A percentile compares a stretch with the other conserved stretches of the same genome.
These are phyloP conservation scores for Liposcelis brunnea DNA, from an alignment of 2,888 invertebrate genomes.

Conservation along the genomic window DNA sequence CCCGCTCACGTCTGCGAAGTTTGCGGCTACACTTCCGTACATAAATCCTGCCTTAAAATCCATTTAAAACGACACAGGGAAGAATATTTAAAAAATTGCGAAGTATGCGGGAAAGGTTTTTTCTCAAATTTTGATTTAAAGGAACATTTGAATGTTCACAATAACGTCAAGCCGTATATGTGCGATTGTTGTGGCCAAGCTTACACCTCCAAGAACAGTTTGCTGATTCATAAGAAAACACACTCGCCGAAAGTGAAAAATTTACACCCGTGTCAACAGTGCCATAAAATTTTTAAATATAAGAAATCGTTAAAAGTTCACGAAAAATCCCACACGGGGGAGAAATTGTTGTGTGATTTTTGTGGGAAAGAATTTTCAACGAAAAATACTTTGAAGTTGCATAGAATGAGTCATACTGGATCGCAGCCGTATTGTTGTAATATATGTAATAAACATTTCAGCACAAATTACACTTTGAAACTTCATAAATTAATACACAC, in stretches of 20 bases:
- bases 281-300: conserved; percentile 20
- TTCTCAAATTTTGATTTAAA: conserved; percentile 26
- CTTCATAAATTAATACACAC: too few species aligned
- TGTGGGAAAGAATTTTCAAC: conserved; percentile 23
- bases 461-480: too few species aligned
- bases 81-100: conserved; percentile 27
- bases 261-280: conserved; percentile 20
- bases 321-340: conserved; percentile 17
- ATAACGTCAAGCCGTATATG: conserved; percentile 18
- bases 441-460: conserved; percentile 13
- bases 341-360: conserved; percentile 23
- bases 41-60: conserved; percentile 28
- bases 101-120: conserved; percentile 25
- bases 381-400: conserved; percentile 17
- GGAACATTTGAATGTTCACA: conserved; percentile 36
- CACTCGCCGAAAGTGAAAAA: conserved; percentile 17
- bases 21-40: conserved; percentile 28
- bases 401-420: conserved; percentile 24
- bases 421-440: conserved; percentile 22
- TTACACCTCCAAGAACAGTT: conserved; percentile 25
- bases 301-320: conserved; percentile 20
- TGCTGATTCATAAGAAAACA: conserved; percentile 22
- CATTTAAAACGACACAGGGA: conserved; percentile 40
- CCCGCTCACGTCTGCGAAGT: conserved; percentile 16
- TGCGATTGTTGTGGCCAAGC: conserved; percentile 25